phyloP scores from a whole-genome alignment of 2,113 vertebrate genomes.

The Tinamus guttatus region DNA sequence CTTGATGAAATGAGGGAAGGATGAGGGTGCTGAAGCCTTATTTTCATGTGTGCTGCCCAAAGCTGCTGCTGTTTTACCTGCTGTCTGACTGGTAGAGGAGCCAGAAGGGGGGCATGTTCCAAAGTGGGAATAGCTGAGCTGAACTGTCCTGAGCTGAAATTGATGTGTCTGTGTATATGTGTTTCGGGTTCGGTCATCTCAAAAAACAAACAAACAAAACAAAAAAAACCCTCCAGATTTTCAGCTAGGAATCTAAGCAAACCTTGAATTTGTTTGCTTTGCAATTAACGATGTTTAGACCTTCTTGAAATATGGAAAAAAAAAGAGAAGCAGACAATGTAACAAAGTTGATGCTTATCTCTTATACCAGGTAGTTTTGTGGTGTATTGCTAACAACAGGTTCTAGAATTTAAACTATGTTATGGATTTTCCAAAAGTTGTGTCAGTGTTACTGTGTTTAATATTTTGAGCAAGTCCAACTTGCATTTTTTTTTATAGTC shows the following conservation, averaged over 20 bases:
- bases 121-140: fast-evolving
- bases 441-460: background rate
- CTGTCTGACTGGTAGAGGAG: background rate
- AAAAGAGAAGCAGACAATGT: background rate
- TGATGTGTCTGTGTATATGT: fast-evolving
- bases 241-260: background rate
- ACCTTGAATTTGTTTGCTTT: background rate
- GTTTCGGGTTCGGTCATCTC: background rate
- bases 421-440: background rate
- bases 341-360: background rate
- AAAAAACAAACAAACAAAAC: background rate
- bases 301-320: background rate
- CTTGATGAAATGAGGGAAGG: background rate
- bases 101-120: background rate
- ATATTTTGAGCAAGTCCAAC: background rate
- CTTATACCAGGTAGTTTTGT: background rate
- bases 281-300: background rate
- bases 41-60: background rate
- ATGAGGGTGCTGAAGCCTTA: background rate
- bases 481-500: background rate
- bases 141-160: fast-evolving
- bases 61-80: background rate
- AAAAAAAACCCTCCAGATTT: background rate
- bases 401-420: background rate
- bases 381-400: background rate